Evolutionary conservation across 2,888 invertebrate species (phyloP).

Genomic region (Podabrus alpinus): DNA sequence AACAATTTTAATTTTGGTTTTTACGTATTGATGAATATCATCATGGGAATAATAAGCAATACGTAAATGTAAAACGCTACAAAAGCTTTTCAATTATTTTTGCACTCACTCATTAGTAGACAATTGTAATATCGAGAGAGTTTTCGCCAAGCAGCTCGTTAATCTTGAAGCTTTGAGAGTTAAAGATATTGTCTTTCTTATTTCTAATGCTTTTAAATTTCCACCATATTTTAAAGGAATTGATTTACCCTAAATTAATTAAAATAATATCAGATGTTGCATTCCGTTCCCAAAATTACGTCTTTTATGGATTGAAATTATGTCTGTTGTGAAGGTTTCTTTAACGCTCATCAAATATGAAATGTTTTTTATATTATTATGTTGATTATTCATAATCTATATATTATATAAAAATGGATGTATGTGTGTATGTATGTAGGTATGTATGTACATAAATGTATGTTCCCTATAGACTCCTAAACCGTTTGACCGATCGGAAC

Average conservation of each 20-base stretch:
- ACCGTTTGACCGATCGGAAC: no score
- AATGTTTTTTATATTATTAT: no score
- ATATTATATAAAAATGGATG: no score
- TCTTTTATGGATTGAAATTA: no score
- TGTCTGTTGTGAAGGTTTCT: not conserved
- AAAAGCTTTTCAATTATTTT: constrained; percentile 18
- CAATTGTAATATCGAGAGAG: constrained; percentile 3
- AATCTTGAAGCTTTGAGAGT: constrained; percentile 4
- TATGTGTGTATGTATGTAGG: no score
- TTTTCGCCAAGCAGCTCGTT: not conserved
- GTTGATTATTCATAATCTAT: no score
- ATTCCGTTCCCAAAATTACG: not conserved
- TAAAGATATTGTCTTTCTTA: not conserved
- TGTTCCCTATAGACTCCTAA: no score
- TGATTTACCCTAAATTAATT: not conserved
- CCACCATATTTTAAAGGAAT: not conserved
- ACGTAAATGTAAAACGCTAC: constrained; percentile 8
- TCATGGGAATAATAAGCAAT: constrained; percentile 13
- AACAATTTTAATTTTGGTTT: not conserved
- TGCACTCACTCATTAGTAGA: constrained; percentile 9
- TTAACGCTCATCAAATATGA: not conserved
- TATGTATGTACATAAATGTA: no score
- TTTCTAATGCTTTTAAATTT: not conserved
- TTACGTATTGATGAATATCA: not conserved
- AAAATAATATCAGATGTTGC: not conserved